Evolutionary conservation across 2,888 invertebrate species (phyloP), one percentile per base, ranked within the genome.

Genomic region (Scaptomyza tumidula): DNA sequence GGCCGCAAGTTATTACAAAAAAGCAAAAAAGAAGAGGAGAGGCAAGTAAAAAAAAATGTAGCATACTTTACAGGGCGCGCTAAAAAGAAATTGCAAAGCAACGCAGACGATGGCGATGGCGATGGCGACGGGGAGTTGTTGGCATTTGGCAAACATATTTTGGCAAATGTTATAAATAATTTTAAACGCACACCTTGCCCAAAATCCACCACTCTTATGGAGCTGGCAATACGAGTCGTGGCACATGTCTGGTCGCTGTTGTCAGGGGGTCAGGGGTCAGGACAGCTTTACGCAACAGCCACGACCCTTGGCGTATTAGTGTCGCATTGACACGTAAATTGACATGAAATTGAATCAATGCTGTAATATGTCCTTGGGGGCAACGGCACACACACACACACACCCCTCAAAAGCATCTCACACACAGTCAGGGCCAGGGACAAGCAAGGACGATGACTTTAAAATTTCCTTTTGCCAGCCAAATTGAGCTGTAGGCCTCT

Each of bases 271-370:
- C 74, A 65, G 62, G 78, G 78, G 74, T 78, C 76, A 70, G 31
- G 50, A 55, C 68, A 67, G 54, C 57, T 72, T 54, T 50, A 27
- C 56, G 65, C 75, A 70, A 55, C 64, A 71, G 67, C 76, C 74
- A 79, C 78, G 82, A 78, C 80, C 78, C 84, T 72, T 54, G 72
- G 86, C 75, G 86, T 86, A 90, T 91, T 91, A 90, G 89, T 86
- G 86, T 92, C 92, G 90, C 88, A 92, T 92, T 92, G 92, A 92
- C 92, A 92, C 88, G 91, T 90, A 92, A 92, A 92, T 92, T 92
- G 92, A 92, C 92, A 91, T 91, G 90, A 92, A 92, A 92, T 92
- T 92, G 92, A 92, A 92, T 92, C 92, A 92, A 92, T 92, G 90
- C 89, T 88, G 90, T 91, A 92, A 92, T 90, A 90, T 90, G 90